phyloP scores from a whole-genome alignment of 1,140 invertebrate species.

The Drosophila novamexicana region DNA sequence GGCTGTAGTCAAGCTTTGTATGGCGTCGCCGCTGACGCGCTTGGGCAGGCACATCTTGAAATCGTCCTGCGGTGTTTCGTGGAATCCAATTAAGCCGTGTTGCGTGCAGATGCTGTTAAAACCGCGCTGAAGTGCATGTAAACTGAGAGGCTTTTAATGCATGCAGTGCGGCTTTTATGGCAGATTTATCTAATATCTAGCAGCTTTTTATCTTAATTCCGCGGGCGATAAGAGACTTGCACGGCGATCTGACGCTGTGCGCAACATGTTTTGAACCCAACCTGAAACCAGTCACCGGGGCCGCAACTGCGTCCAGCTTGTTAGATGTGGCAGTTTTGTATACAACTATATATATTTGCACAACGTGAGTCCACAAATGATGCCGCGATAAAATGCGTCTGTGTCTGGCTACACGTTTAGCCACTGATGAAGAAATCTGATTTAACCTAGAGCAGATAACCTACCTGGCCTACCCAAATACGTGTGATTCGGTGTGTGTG shows the following conservation, averaged over 20 bases:
- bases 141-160: constrained; percentile 56
- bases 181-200: constrained; percentile 13
- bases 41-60: constrained; percentile 67
- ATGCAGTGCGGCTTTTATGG: constrained; percentile 60
- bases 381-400: constrained; percentile 56
- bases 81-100: background rate
- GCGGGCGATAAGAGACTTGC: constrained; percentile 36
- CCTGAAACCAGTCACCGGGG: background rate
- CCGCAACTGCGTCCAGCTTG: constrained; percentile 25
- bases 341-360: constrained; percentile 55
- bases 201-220: constrained; percentile 41
- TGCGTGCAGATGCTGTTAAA: background rate
- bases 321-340: constrained; percentile 11
- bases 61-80: background rate
- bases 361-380: constrained; percentile 76
- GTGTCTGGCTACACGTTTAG: constrained; percentile 38
- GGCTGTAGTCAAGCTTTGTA: constrained; percentile 64
- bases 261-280: constrained; percentile 48
- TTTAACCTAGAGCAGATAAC: constrained; percentile 44
- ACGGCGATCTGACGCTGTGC: constrained; percentile 37
- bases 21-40: constrained; percentile 54
- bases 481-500: background rate
- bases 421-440: constrained; percentile 36
- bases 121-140: constrained; percentile 26
- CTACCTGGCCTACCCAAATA: constrained; percentile 13